Evolutionary conservation across 2,888 invertebrate species (phyloP).

Genomic region (Agrotis ipsilon): DNA sequence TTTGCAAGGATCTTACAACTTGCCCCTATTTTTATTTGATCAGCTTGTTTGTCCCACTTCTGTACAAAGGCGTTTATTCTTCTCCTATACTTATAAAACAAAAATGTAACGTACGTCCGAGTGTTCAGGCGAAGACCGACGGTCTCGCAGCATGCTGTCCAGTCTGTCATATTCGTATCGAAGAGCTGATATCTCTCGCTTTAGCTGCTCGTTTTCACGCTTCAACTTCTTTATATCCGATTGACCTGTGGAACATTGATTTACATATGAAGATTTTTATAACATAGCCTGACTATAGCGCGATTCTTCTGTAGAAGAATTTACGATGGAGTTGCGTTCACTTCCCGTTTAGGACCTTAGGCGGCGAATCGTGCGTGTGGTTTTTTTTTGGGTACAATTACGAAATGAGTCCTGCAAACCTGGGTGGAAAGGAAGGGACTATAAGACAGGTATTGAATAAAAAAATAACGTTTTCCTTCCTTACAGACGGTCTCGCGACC

Average conservation of each 20-base stretch:
- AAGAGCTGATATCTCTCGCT: slow-evolving; percentile 96
- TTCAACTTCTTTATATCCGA: slow-evolving; percentile 97
- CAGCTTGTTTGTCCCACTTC: background rate
- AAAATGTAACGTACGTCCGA: slow-evolving; percentile 84
- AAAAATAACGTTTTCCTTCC: too few species aligned
- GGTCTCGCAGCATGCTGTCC: slow-evolving; percentile 94
- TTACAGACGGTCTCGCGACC: too few species aligned
- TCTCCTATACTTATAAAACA: background rate
- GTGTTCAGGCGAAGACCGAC: slow-evolving; percentile 86
- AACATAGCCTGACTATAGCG: too few species aligned
- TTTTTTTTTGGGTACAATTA: too few species aligned
- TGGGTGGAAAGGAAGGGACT: too few species aligned
- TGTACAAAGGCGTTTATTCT: background rate
- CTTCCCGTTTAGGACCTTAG: too few species aligned
- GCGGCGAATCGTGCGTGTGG: too few species aligned
- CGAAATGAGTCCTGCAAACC: too few species aligned
- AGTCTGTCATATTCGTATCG: slow-evolving; percentile 97
- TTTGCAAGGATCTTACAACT: background rate
- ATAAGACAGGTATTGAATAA: too few species aligned
- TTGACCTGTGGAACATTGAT: slow-evolving; percentile 92
- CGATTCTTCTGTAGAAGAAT: too few species aligned
- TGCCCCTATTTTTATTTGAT: background rate
- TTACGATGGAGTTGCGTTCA: too few species aligned
- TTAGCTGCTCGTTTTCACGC: slow-evolving; percentile 96
- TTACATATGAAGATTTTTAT: background rate